Base-by-base conservation (phyloP, 2,113 vertebrate genomes). In the Brachirus orientalis region DNA sequence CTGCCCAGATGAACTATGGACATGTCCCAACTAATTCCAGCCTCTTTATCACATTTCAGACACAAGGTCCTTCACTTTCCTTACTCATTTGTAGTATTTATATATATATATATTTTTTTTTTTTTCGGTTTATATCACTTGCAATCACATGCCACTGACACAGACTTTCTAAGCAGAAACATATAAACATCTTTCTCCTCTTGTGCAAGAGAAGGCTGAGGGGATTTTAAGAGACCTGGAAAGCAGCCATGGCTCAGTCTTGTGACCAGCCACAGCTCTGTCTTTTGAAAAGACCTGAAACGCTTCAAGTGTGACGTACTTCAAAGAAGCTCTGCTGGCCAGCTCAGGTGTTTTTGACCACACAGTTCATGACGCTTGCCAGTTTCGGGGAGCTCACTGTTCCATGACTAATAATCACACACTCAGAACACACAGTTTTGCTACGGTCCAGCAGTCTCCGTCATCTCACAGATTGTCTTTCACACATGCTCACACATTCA, bases 21-120 rank as follows among this genome's bases (percentile, higher is more conserved):
- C 86, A 88, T 90, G 88, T 86, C 88, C 87, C 69, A 84, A 91
- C 90, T 79, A 79, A 89, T 79, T 89, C 83, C 85, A 82, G 60
- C 50, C 62, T 60, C 14, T 70, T 69, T 66, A 62, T 59, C 33
- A 19, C 38, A 61, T 43, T 80, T 71, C 43, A 72, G 17, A 63
- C 20, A 57, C 12, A 57, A 13, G 18, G 6, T 14, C 55, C 1
- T 40, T 67, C 59, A 70, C 71, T 72, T 70, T 65, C 14, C 40
- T 52, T 11, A 16, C 11, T 3, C 52, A 54, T 65, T 50, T 55
- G 44, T 63, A 10, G 20, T 33, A 61, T 63, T 44, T 46, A 50
- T 59, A 14, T 17, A 18, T 33, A 61, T 63, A 40, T 46, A 50
- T 59, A 14, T 17, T 7, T 10, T 61, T 35, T 28, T 19, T 54